phyloP scores from a whole-genome alignment of 2,888 invertebrate species.

The Ferdinandea cuprea region DNA sequence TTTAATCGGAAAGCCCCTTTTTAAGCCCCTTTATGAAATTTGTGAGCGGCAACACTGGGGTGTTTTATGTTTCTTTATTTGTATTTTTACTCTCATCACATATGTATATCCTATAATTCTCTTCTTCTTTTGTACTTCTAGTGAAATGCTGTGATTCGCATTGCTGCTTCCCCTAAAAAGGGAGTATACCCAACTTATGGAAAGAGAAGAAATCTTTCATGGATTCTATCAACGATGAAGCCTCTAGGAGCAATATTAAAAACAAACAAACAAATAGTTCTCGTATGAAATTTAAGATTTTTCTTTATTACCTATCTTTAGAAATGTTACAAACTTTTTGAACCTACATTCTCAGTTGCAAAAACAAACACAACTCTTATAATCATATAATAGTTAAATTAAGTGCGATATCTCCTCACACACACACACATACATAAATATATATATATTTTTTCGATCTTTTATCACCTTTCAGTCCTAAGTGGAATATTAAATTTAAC shows the following conservation, averaged over 20 bases:
- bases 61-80: no score
- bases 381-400: constrained; percentile 61
- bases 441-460: constrained; percentile 64
- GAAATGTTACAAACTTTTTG: constrained; percentile 31
- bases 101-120: background rate
- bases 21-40: no score
- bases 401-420: constrained; percentile 68
- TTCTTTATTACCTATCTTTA: constrained; percentile 41
- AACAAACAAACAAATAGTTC: constrained; percentile 26
- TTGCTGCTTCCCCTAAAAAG: constrained; percentile 52
- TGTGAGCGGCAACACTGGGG: no score
- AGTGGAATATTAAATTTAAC: constrained; percentile 27
- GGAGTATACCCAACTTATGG: constrained; percentile 39
- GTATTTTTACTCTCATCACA: no score
- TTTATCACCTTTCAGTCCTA: constrained; percentile 65
- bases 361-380: constrained; percentile 43
- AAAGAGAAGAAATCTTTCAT: constrained; percentile 58
- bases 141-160: constrained; percentile 71
- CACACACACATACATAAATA: constrained; percentile 40
- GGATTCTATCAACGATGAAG: constrained; percentile 42
- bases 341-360: constrained; percentile 65
- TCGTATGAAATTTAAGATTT: constrained; percentile 31
- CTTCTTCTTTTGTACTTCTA: constrained; percentile 35
- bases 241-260: constrained; percentile 55
- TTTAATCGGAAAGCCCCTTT: no score